Percentiles rank a stretch among this genome's conserved stretches.
phyloP scores from a whole-genome alignment of 2,888 invertebrate species.

The Pachliopta kotzebuea region DNA sequence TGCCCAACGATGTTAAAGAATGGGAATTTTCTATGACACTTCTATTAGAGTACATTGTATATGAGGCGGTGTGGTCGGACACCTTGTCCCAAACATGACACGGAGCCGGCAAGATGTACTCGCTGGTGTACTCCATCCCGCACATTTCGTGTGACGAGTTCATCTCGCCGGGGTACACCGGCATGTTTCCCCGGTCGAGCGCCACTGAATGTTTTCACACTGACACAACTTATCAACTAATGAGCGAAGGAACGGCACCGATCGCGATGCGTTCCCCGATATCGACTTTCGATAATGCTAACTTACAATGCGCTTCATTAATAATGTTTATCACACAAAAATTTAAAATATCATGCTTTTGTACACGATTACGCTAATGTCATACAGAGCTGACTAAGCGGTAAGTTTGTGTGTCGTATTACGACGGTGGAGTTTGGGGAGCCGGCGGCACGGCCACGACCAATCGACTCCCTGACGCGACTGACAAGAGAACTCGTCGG shows the following conservation, averaged over 20 bases:
- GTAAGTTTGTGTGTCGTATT: slow-evolving; percentile 65
- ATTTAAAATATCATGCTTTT: background rate
- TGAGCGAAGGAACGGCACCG: slow-evolving; percentile 35
- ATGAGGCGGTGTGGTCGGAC: slow-evolving; percentile 39
- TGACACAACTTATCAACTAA: slow-evolving; percentile 49
- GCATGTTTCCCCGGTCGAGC: slow-evolving; percentile 59
- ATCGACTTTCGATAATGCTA: slow-evolving; percentile 38
- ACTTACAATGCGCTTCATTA: slow-evolving; percentile 32
- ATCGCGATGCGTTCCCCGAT: slow-evolving; percentile 39
- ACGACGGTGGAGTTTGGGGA: slow-evolving; percentile 22
- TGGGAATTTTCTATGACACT: slow-evolving; percentile 41
- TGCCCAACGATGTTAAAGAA: slow-evolving; percentile 33
- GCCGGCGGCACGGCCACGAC: slow-evolving; percentile 51
- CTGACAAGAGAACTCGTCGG: slow-evolving; percentile 44
- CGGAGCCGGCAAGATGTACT: slow-evolving; percentile 54
- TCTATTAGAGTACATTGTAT: slow-evolving; percentile 47
- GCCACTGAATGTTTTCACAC: slow-evolving; percentile 43
- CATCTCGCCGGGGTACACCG: slow-evolving; percentile 64
- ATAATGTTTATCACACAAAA: background rate
- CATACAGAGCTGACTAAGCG: slow-evolving; percentile 33
- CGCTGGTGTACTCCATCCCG: slow-evolving; percentile 52
- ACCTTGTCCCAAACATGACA: slow-evolving; percentile 63
- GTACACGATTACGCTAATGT: slow-evolving; percentile 24
- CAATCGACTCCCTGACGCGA: slow-evolving; percentile 46
- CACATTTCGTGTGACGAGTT: slow-evolving; percentile 64